Percentiles rank a stretch among this genome's conserved stretches.
phyloP scores from a whole-genome alignment of 2,797 vertebrate species.

The Enteromius argenteus region DNA sequence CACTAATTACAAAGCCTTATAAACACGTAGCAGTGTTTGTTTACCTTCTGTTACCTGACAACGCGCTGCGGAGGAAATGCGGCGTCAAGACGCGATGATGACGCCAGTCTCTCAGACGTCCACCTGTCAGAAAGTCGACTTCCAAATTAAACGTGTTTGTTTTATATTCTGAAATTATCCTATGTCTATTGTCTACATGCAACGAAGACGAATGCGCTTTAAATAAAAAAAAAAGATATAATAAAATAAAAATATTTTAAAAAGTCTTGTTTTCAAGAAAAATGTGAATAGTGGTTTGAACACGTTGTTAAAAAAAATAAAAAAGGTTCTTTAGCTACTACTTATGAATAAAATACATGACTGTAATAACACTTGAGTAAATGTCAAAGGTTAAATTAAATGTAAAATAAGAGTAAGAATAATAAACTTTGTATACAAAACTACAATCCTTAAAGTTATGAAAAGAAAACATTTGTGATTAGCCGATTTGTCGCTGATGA shows the following conservation, averaged over 20 bases:
- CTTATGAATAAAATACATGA: not conserved
- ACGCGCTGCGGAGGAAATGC: conserved; percentile 27
- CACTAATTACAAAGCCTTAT: not conserved
- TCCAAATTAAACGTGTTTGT: not conserved
- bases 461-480: not conserved
- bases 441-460: not conserved
- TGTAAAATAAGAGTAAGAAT: not conserved
- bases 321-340: not conserved
- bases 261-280: not conserved
- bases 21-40: conserved; percentile 35
- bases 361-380: not conserved
- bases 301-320: no score
- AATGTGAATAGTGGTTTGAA: not conserved
- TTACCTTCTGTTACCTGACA: conserved; percentile 53
- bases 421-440: not conserved
- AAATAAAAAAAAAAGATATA: not conserved
- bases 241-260: no score
- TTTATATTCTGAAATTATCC: not conserved
- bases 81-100: not conserved
- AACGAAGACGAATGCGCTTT: not conserved
- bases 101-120: not conserved
- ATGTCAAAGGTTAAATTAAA: not conserved
- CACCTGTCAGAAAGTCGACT: not conserved
- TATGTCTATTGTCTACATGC: not conserved
- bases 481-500: conserved; percentile 53